Percentiles rank a stretch among this genome's conserved stretches.
Conservation (phyloP, 2,797 vertebrate species). For the Myotis pilosus region DNA sequence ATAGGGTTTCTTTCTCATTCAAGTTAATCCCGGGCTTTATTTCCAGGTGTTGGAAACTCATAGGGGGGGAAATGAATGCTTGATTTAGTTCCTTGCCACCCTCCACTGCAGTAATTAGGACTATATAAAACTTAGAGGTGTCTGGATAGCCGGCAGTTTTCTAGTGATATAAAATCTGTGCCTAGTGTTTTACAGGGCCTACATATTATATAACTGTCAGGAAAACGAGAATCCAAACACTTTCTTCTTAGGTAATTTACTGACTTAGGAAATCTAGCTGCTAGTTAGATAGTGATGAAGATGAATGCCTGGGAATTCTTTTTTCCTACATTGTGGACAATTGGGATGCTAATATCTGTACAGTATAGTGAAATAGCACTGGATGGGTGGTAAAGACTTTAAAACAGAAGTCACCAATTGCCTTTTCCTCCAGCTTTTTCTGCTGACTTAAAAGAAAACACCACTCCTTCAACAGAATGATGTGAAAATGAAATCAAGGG, state of each 20-base stretch:
- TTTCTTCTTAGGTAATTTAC: slow-evolving; percentile 74
- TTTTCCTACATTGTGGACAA: background rate
- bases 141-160: slow-evolving; percentile 49
- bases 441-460: slow-evolving; percentile 34
- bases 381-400: slow-evolving; percentile 39
- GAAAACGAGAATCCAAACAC: slow-evolving; percentile 52
- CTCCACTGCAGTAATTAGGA: slow-evolving; percentile 33
- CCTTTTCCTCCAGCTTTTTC: slow-evolving; percentile 49
- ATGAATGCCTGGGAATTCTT: slow-evolving; percentile 32
- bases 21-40: slow-evolving; percentile 13
- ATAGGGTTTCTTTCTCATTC: background rate
- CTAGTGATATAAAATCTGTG: slow-evolving; percentile 67
- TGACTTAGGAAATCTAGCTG: slow-evolving; percentile 64
- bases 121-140: slow-evolving; percentile 51
- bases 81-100: slow-evolving; percentile 47
- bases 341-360: background rate
- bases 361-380: background rate
- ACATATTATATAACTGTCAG: slow-evolving; percentile 62
- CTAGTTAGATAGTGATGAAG: slow-evolving; percentile 59
- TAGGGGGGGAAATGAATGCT: background rate
- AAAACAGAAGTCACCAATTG: slow-evolving; percentile 22
- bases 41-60: background rate
- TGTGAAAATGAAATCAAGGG: slow-evolving; percentile 51
- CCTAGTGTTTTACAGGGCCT: slow-evolving; percentile 54
- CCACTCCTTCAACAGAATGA: slow-evolving; percentile 44